Conservation (phyloP, 1,140 invertebrate species). For the Meloidogyne exigua region DNA sequence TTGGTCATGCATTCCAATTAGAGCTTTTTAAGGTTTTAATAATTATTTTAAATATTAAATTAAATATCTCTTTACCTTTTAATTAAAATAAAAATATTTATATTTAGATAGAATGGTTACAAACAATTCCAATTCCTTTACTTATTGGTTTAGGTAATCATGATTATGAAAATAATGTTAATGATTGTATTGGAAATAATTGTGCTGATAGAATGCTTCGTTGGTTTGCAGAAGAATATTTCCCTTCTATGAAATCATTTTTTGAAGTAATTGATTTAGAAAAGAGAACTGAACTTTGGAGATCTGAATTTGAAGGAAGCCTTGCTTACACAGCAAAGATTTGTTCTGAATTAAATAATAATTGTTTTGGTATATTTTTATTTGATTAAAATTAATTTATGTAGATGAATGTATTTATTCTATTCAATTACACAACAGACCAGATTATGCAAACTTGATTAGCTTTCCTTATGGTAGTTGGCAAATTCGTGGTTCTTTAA, state of each 20-base stretch:
- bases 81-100: too few species aligned
- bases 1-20: background rate
- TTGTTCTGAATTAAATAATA: background rate
- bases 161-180: conserved; percentile 3
- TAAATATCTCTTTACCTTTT: too few species aligned
- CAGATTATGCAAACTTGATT: background rate
- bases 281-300: background rate
- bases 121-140: background rate
- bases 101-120: conserved; percentile 4
- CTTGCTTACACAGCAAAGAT: background rate
- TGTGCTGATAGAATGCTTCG: background rate
- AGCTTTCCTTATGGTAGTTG: background rate
- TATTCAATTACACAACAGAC: background rate
- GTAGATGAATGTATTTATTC: background rate
- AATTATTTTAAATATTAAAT: too few species aligned
- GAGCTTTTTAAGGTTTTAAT: background rate
- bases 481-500: background rate
- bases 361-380: background rate
- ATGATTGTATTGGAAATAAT: background rate
- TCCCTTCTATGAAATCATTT: background rate
- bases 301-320: background rate
- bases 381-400: background rate
- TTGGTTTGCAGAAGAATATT: background rate
- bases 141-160: background rate
- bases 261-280: background rate